phyloP scores from a whole-genome alignment of 2,888 invertebrate species.

The Zaprionus obscuricornis region DNA sequence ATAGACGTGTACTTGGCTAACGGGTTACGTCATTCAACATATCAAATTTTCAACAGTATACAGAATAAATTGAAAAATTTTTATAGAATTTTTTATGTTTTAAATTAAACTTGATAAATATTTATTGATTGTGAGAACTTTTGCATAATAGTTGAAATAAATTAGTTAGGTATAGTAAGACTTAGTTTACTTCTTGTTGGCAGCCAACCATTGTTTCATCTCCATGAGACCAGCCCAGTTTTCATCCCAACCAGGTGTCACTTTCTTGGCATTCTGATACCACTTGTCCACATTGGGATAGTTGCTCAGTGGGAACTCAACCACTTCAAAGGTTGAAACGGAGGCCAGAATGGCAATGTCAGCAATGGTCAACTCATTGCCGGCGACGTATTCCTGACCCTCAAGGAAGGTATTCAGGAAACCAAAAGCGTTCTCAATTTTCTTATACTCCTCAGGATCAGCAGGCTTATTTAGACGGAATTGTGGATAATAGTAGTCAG shows the following conservation, averaged over 20 bases:
- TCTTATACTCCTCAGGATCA: conserved; percentile 87
- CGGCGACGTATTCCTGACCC: conserved; percentile 88
- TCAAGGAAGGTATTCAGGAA: conserved; percentile 89
- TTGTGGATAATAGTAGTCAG: conserved; percentile 88
- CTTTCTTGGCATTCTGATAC: conserved; percentile 85
- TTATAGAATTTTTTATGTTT: too few relatives aligned
- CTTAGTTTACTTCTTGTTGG: conserved; percentile 1
- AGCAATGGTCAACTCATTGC: conserved; percentile 89
- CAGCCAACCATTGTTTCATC: conserved; percentile 79
- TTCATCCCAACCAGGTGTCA: conserved; percentile 86
- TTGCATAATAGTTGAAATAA: background rate
- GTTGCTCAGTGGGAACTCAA: conserved; percentile 87
- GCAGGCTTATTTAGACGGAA: conserved; percentile 85
- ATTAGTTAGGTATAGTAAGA: background rate
- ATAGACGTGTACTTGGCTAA: too few relatives aligned
- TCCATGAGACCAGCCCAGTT: conserved; percentile 85
- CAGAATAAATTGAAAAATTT: too few relatives aligned
- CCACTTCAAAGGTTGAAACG: conserved; percentile 88
- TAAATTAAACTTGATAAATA: too few relatives aligned
- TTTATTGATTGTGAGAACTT: background rate
- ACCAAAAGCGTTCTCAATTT: conserved; percentile 87
- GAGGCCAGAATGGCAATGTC: conserved; percentile 89
- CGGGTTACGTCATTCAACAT: too few relatives aligned
- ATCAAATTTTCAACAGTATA: too few relatives aligned
- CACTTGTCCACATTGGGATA: conserved; percentile 88